These are phyloP conservation scores for Lydus trimaculatus DNA, from an alignment of 2,888 invertebrate species.

Conservation along the genomic window DNA sequence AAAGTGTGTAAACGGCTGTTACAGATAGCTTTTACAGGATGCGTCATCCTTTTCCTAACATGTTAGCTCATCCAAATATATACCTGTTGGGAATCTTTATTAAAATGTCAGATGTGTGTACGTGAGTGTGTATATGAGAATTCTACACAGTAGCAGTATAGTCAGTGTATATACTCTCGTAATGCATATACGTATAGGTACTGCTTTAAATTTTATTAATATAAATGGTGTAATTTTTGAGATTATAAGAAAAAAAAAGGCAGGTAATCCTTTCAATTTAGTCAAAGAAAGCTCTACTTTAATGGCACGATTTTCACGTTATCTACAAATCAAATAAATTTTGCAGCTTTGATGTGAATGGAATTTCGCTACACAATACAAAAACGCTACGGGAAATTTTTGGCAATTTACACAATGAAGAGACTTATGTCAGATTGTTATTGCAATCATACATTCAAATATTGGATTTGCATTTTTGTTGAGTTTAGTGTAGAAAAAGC, in stretches of 20 bases:
- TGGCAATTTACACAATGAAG: neutral
- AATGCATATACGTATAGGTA: neutral
- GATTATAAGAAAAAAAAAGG: too few relatives aligned
- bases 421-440: neutral
- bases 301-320: constrained; percentile 28
- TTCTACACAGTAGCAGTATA: constrained; percentile 6
- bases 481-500: too few relatives aligned
- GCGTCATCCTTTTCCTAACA: constrained; percentile 13
- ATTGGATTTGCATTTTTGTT: too few relatives aligned
- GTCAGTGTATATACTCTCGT: neutral
- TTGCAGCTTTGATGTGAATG: constrained; percentile 8
- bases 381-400: neutral
- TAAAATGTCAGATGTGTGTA: constrained; percentile 35
- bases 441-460: neutral
- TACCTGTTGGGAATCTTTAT: constrained; percentile 44
- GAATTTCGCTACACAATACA: constrained; percentile 11
- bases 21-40: constrained; percentile 24
- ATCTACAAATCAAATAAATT: constrained; percentile 29
- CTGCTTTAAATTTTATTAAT: constrained; percentile 12
- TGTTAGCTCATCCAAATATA: constrained; percentile 17
- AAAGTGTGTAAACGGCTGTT: constrained; percentile 13
- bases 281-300: neutral
- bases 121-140: constrained; percentile 24
- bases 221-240: neutral
- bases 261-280: neutral